These are phyloP conservation scores for Muntiacus muntjak DNA, from an alignment of 2,113 vertebrate species.

Conservation along the genomic window DNA sequence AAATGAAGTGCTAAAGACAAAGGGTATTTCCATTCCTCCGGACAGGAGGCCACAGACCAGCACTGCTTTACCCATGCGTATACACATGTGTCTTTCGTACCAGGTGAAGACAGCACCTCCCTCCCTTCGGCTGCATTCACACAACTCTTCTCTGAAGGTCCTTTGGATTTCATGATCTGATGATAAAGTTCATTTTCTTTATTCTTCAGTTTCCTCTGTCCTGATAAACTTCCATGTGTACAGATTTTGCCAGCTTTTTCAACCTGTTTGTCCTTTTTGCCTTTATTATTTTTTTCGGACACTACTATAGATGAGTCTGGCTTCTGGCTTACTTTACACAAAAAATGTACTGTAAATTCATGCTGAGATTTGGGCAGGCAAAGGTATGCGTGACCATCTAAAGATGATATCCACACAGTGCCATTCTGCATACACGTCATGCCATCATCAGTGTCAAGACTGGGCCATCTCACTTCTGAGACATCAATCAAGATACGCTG, in stretches of 20 bases:
- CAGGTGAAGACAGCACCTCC: background rate
- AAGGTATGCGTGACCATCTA: constrained; percentile 84
- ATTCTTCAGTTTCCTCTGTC: background rate
- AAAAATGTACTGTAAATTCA: constrained; percentile 87
- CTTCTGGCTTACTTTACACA: constrained; percentile 85
- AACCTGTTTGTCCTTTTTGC: background rate
- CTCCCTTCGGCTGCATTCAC: background rate
- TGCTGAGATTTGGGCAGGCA: constrained; percentile 82
- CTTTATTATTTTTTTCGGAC: constrained; percentile 47
- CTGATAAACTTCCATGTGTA: background rate
- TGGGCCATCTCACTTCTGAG: constrained; percentile 84
- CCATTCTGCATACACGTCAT: constrained; percentile 67
- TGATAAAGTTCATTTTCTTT: background rate
- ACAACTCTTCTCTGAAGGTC: background rate
- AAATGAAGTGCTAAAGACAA: constrained; percentile 83
- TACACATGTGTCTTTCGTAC: constrained; percentile 60
- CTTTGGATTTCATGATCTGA: background rate
- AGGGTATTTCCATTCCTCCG: constrained; percentile 86
- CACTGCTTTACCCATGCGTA: constrained; percentile 83
- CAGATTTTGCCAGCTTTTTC: constrained; percentile 38
- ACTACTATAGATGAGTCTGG: background rate
- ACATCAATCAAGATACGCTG: constrained; percentile 81
- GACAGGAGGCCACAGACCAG: constrained; percentile 81
- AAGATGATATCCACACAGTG: constrained; percentile 80
- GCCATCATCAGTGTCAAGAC: constrained; percentile 25